These are phyloP conservation scores for Apodemia hepburni DNA, from an alignment of 2,888 invertebrate species.

Conservation along the genomic window DNA sequence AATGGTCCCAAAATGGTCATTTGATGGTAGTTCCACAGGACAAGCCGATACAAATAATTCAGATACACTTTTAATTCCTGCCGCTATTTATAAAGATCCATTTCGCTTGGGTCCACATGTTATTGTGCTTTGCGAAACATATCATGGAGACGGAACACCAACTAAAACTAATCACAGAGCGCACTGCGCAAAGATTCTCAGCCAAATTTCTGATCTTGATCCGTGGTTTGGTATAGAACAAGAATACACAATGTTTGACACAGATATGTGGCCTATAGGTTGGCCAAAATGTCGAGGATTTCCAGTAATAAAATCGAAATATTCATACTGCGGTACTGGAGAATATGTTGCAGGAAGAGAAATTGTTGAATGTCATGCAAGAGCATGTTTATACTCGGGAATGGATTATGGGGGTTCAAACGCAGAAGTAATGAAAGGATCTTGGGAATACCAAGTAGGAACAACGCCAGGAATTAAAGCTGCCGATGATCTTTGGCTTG, in stretches of 20 bases:
- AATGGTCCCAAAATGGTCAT: conserved; percentile 90
- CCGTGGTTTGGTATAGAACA: conserved; percentile 97
- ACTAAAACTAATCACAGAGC: conserved; percentile 87
- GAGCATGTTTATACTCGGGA: conserved; percentile 94
- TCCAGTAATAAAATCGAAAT: conserved; percentile 89
- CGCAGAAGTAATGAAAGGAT: conserved; percentile 99
- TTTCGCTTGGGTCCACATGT: conserved; percentile 93
- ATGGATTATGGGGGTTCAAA: conserved; percentile 95
- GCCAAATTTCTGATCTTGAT: conserved; percentile 76
- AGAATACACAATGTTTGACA: conserved; percentile 92
- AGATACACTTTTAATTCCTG: conserved; percentile 93
- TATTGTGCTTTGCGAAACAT: conserved; percentile 93
- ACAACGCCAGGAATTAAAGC: conserved; percentile 91
- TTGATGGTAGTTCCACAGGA: conserved; percentile 96
- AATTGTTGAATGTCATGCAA: conserved; percentile 93
- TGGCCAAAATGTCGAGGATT: conserved; percentile 96
- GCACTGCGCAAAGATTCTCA: conserved; percentile 81
- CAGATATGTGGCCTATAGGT: conserved; percentile 91
- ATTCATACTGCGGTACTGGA: conserved; percentile 94
- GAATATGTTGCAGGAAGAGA: conserved; percentile 96
- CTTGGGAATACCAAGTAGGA: conserved; percentile 96
- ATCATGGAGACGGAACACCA: conserved; percentile 85
- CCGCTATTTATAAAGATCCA: conserved; percentile 94
- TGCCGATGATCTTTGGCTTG: conserved; percentile 93
- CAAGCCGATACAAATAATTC: conserved; percentile 91